phyloP scores from a whole-genome alignment of 2,113 vertebrate genomes.

The Pseudolaguvia tuberculata region DNA sequence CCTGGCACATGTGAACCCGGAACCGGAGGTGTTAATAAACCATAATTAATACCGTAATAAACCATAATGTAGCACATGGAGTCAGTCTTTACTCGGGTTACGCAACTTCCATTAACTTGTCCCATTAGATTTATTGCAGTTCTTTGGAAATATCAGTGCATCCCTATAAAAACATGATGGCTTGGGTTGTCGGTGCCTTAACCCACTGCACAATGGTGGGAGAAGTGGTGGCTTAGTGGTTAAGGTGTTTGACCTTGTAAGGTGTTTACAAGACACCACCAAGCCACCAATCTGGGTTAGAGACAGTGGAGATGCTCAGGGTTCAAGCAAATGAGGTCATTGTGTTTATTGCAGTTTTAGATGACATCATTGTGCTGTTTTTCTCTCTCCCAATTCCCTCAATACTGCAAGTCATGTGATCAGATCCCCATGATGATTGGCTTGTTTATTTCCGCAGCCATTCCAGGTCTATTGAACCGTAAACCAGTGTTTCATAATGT shows the following conservation, averaged over 20 bases:
- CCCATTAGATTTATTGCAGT: neutral
- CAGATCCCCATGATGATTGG: no score
- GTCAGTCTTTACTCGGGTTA: neutral
- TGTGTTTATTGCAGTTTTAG: neutral
- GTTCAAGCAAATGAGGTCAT: constrained; percentile 6
- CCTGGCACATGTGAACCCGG: neutral
- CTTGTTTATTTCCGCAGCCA: neutral
- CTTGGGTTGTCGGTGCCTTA: no score
- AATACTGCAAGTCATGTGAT: constrained; percentile 1
- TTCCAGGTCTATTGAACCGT: neutral
- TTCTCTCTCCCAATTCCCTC: neutral
- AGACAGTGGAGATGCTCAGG: neutral
- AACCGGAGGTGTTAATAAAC: neutral
- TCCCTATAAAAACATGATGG: no score
- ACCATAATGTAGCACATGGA: neutral
- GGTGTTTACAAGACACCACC: no score
- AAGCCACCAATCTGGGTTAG: no score
- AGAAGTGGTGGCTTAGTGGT: no score
- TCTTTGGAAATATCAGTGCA: no score
- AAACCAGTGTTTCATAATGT: neutral
- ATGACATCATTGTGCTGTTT: neutral
- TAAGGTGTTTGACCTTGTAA: no score
- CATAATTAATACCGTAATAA: neutral
- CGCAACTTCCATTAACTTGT: neutral
- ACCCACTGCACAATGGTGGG: no score